A percentile compares a stretch with the other conserved stretches of the same genome.
phyloP scores from a whole-genome alignment of 2,797 vertebrate species.

The Mormyrus hasselquistii region DNA sequence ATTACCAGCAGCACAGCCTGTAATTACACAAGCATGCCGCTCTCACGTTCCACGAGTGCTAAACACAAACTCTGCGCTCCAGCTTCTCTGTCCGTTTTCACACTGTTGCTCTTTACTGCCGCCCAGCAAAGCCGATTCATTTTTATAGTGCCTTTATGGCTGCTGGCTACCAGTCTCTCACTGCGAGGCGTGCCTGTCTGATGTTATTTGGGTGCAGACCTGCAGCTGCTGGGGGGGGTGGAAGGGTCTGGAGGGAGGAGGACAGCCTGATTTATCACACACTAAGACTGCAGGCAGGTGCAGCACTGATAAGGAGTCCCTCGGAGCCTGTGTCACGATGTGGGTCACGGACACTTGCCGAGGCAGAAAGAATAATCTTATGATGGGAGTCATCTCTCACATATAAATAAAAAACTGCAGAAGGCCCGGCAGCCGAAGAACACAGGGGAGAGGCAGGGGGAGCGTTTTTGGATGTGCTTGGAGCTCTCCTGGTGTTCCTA shows the following conservation, averaged over 20 bases:
- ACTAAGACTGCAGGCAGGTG: not conserved
- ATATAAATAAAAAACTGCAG: not conserved
- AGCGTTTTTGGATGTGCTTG: not conserved
- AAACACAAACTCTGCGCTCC: not conserved
- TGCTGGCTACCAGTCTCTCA: slow-evolving; percentile 4
- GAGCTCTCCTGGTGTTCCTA: not conserved
- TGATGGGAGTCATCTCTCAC: slow-evolving; percentile 23
- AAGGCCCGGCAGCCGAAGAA: not conserved
- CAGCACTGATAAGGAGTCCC: not conserved
- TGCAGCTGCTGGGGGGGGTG: not conserved
- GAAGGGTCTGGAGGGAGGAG: not conserved
- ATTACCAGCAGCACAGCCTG: slow-evolving; percentile 7
- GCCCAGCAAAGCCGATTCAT: not conserved
- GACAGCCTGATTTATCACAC: not conserved
- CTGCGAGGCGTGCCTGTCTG: not conserved
- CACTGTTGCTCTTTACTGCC: not conserved
- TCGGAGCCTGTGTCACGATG: not conserved
- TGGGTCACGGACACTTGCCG: not conserved
- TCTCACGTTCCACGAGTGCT: not conserved
- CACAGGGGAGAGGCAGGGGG: not conserved
- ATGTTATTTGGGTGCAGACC: not conserved
- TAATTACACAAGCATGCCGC: not conserved
- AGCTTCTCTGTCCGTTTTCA: not conserved
- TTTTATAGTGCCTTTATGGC: not conserved
- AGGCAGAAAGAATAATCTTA: not conserved